Evolutionary conservation across 2,113 vertebrate genomes (phyloP), one percentile per base, ranked within the genome.

Genomic region (Cyprinodon brontotheroides): DNA sequence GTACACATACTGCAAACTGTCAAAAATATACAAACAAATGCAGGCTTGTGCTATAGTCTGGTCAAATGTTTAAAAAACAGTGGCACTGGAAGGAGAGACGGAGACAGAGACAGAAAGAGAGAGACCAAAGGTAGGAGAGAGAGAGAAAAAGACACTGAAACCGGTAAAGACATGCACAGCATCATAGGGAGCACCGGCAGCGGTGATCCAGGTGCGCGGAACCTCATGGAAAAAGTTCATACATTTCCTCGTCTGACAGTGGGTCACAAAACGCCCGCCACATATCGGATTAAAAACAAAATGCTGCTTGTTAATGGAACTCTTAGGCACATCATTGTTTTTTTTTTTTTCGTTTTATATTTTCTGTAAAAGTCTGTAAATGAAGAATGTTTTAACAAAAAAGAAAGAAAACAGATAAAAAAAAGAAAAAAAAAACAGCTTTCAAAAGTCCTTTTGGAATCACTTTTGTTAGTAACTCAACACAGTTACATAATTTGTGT

Each of bases 1-100:
- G 92, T 94, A 94, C 93, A 95, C 91, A 91, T 92, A 94, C 93
- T 93, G 93, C 93, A 95, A 94, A 95, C 92, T 93, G 92, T 95
- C 92, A 94, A 95, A 95, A 94, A 95, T 94, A 94, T 94, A 94
- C 93, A 95, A 94, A 95, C 91, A 89, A 91, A 95, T 93, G 91
- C 92, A 94, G 93, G 93, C 92, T 95, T 95, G 94, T 95, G 94
- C 94, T 95, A 93, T 95, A 94, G 87, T 94, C 92, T 93, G 92
- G 90, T 93, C 92, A 93, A 91, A 94, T 93, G 92, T 94, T 88
- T 93, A 94, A 93, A 94, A 94, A 94, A 94, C 93, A 88, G 92
- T 93, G 93, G 93, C 93, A 94, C 91, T 90, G 90, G 87, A 87
- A 85, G 68, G 83, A 87, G 75, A 87, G 75, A 83, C 65, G 84